Percentiles rank a stretch among this genome's conserved stretches.
Conservation (phyloP, 2,113 vertebrate species). For the Microtus montanus region DNA sequence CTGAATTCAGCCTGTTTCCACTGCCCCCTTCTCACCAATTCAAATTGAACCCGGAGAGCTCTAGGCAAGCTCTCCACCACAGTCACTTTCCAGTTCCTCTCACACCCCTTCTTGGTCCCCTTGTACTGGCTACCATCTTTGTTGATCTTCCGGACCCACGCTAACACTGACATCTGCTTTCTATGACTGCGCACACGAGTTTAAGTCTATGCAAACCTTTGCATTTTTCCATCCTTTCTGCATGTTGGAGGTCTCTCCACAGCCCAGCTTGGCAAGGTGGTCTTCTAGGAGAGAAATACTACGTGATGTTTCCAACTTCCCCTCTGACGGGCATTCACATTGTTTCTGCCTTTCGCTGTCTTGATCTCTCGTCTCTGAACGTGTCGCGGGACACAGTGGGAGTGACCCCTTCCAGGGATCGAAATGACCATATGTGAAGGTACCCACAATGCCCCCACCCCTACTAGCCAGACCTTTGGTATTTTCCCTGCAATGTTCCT, state of each 20-base stretch:
- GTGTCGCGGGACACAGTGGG: not conserved
- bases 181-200: accelerated
- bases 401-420: not conserved
- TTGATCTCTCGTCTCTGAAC: not conserved
- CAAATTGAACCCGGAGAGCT: not conserved
- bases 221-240: not conserved
- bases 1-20: accelerated
- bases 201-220: not conserved
- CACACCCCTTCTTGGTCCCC: not conserved
- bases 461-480: accelerated
- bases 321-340: accelerated
- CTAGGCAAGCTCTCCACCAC: not conserved
- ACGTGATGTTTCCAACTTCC: accelerated
- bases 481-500: not conserved
- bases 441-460: too few species aligned
- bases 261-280: accelerated
- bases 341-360: not conserved
- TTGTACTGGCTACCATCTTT: accelerated
- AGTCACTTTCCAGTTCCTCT: not conserved
- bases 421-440: not conserved
- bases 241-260: accelerated
- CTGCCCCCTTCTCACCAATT: accelerated
- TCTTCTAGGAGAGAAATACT: accelerated
- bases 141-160: not conserved
- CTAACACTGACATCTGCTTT: accelerated